Evolutionary conservation across 2,888 invertebrate species (phyloP), one percentile per base, ranked within the genome.

Genomic region (Tortricodes alternella): DNA sequence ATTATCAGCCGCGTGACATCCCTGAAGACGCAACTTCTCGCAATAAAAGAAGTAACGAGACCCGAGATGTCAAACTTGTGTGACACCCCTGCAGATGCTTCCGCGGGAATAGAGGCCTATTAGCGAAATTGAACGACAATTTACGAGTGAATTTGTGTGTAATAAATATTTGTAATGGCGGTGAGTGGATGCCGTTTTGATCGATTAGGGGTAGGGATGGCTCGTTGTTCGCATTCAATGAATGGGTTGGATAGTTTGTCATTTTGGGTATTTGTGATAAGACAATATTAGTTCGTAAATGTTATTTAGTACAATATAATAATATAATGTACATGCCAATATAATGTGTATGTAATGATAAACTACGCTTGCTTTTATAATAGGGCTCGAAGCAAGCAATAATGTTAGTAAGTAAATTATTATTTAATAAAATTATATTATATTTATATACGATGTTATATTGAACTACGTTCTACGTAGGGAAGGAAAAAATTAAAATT

Each of bases 21-120:
- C 38, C 38, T 16, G 16, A 24, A 51, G 53, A 53, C 46, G 38
- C 21, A 32, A 46, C 48, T 35, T 46, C 46, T 24, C 37, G 53
- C 38, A 53, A 53, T 53, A 53, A 53, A 53, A 51, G 34, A 51
- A 53, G 53, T 39, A 46, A 46, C 53, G 38, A 21, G 46, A 53
- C 11, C 46, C 38, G 23, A n/a, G 43, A 39, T 46, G 53, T 53
- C 53, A 53, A 53, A 46, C 23, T 46, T 46, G 46, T 38, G 46
- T 53, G 53, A 39, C 53, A 53, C 21, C 53, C 53, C 16, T 29
- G 29, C 53, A 29, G 46, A n/a, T 16, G 53, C 21, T 51, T 32
- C 24, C 39, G 29, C 13, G n/a, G 32, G 13, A 16, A 34, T 35
- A 39, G 46, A 44, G 37, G 46, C 9, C 46, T 53, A 53, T 53